Base-by-base conservation (phyloP, 2,888 invertebrate genomes). In the Stenichneumon culpator region DNA sequence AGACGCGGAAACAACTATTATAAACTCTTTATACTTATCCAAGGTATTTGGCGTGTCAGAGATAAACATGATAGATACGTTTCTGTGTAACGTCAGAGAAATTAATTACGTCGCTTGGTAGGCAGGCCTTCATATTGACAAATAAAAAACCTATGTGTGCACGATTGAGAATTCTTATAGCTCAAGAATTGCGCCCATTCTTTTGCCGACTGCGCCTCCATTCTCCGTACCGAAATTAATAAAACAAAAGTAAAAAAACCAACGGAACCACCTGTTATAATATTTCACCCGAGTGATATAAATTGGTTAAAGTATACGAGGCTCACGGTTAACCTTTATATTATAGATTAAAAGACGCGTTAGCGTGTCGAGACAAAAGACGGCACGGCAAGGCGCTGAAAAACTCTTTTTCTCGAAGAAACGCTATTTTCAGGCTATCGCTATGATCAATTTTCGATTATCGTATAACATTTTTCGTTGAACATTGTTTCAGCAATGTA, bases 31-130 rank as follows among this genome's bases (percentile, higher is more conserved):
- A 3, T 14, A 44, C 14, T 44, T 22, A 25, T 57, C 9, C 22
- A 57, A 57, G 57, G 7, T 57, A 4, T 57, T 57, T 14, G 57
- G 14, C 57, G 57, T 19, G 57, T 57, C 57, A 25, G 25, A 57
- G 57, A 57, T 57, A 57, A 57, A 3, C 22, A 57, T 57, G 57
- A 57, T 57, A 25, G 39, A 75, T 81, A 77, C 16, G 47, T 28
- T 69, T 65, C 52, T 52, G 50, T 16, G 39, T 68, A 44, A 57
- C 22, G 22, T 54, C 54, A 36, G 54, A 22, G 22, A 6, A 11
- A 22, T 22, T 14, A 57, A 57, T 25, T 57, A 25, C 57, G 57
- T 57, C 57, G 14, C 11, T 25, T 11, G 57, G 11, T 11, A 9
- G 14, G 19, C 57, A 25, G 25, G 57, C 57, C 25, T 57, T 14